Evolutionary conservation across 2,113 vertebrate species (phyloP).

Genomic region (Cynopterus brachyotis): DNA sequence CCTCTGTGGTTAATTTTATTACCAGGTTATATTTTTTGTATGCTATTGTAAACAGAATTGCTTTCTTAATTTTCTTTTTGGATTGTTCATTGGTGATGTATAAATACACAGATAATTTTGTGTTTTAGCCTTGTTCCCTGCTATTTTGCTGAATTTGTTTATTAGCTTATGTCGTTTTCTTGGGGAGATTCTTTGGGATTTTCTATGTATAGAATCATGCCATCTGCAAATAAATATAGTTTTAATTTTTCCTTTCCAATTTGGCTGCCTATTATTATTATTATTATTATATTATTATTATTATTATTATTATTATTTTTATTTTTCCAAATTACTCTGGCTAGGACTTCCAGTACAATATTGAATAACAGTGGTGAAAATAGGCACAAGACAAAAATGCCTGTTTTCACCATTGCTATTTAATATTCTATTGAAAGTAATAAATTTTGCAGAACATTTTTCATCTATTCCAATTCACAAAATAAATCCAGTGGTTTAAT

Average conservation of each 20-base stretch:
- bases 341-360: background rate
- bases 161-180: background rate
- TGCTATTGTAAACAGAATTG: background rate
- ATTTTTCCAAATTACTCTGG: background rate
- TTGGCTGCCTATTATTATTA: background rate
- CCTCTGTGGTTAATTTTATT: constrained; percentile 21
- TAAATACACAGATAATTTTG: background rate
- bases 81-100: background rate
- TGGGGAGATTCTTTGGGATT: background rate
- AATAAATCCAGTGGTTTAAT: background rate
- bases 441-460: constrained; percentile 15
- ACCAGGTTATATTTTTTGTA: background rate
- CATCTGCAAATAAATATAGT: background rate
- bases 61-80: constrained; percentile 12
- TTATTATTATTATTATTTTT: background rate
- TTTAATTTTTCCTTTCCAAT: constrained; percentile 17
- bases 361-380: background rate
- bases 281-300: too few relatives aligned
- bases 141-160: constrained; percentile 3
- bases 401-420: background rate
- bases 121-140: background rate
- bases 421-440: background rate
- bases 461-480: background rate
- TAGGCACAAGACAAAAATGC: background rate
- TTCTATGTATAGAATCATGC: background rate